Evolutionary conservation across 2,888 invertebrate species (phyloP), one percentile per base, ranked within the genome.

Genomic region (Andrena marginata): DNA sequence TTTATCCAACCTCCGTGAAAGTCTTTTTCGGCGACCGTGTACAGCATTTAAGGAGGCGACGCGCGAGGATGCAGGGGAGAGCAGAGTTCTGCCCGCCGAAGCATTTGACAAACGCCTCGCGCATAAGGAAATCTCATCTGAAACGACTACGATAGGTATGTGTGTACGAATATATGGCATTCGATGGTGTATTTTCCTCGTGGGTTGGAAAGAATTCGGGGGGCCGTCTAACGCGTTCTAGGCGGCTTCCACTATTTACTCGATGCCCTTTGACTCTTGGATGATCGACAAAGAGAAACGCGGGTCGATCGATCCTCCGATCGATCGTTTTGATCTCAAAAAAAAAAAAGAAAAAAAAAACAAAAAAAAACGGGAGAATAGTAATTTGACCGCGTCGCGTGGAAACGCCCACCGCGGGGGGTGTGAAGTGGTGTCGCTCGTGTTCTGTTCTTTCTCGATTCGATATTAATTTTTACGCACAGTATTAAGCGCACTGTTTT

Each of bases 401-500:
- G 77, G 26, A 42, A 68, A 54, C 10, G 31, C 35, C 35, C 60
- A 35, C 29, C 33, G 59, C n/a, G 31, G 29, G 23, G 20, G 10
- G 4, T 42, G 42, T 42, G 16, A 42, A 64, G 23, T n/a, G 64
- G 42, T 8, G 31, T 60, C 64, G 20, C 35, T 64, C 59, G 49
- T 16, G 20, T 48, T 74, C 26, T 35, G 59, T 73, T 33, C 60
- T 60, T 26, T 79, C 42, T 72, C 31, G 56, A 77, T 82, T 71
- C 69, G 49, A 74, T 82, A 71, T 87, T 85, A 81, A 62, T 78
- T 70, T 70, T 70, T 84, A 79, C 82, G 77, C 77, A 85, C 87
- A 88, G 88, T 88, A 88, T 88, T 88, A 88, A 85, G 71, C 70
- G 69, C 80, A 84, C 80, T 76, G 29, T 73, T 65, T 56, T 69